Base-by-base conservation (phyloP, 2,888 invertebrate species). In the Tenthredo mesomela region DNA sequence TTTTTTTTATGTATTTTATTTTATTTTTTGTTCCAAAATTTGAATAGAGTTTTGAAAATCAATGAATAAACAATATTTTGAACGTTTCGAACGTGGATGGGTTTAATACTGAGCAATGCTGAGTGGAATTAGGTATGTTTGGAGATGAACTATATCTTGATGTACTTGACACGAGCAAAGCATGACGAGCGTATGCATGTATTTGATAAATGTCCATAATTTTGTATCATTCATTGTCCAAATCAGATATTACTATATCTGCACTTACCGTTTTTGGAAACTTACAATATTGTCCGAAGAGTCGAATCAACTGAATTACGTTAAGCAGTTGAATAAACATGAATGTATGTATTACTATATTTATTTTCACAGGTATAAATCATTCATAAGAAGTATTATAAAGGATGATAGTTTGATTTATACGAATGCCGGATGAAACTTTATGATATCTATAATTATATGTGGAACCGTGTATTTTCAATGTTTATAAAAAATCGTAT, bases 91-190 rank as follows among this genome's bases (percentile, higher is more conserved):
- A 54, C 10, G 7, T 54, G n/a, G 7, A n/a, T n/a, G n/a, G 25
- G 25, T 25, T 61, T 12, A 9, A 25, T 61, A 2, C 25, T 21
- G 25, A 61, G 21, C 61, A 61, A 10, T 25, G 10, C 25, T 25
- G 2, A 61, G 25, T 61, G 12, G 61, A 61, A 25, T 61, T 25
- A 61, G 9, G 12, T 61, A 61, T 21, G 21, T 61, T 61, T 61
- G 3, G 10, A 12, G 12, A 61, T 25, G 21, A 25, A 25, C 25
- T 12, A 21, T 25, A 61, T 61, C 21, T 61, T 47, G 33, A 18
- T 33, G 78, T 33, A 78, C 54, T 78, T 78, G 78, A 58, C 29
- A 50, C 50, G 75, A 77, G 75, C 50, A 47, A 50, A 29, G 50
- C 75, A 77, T 47, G 47, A 77, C 75, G 75, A 29, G 50, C 75